Conservation (phyloP, 2,113 vertebrate species). For the Sorex fumeus region DNA sequence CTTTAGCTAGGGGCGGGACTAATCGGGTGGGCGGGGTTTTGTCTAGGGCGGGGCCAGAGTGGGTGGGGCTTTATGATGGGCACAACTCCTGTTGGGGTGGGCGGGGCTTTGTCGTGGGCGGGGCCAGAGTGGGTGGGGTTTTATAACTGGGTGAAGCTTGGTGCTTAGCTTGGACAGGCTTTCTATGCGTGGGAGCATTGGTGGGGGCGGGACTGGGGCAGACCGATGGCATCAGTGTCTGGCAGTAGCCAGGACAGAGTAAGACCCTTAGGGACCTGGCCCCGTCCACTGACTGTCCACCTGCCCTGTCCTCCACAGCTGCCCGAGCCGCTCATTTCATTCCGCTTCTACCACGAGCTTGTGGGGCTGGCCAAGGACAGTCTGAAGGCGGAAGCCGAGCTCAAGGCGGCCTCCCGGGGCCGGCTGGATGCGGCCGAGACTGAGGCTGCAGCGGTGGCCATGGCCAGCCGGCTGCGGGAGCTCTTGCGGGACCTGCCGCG, state of each 20-base stretch:
- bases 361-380: slow-evolving; percentile 98
- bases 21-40: too few relatives aligned
- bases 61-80: neutral
- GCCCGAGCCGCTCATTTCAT: slow-evolving; percentile 96
- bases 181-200: neutral
- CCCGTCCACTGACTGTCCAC: too few relatives aligned
- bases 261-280: too few relatives aligned
- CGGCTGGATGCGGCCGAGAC: slow-evolving; percentile 86
- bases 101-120: too few relatives aligned
- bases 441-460: slow-evolving; percentile 85
- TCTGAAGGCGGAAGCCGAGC: slow-evolving; percentile 88
- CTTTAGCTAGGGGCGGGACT: neutral
- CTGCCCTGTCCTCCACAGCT: slow-evolving; percentile 86
- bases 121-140: neutral
- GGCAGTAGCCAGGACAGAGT: too few relatives aligned
- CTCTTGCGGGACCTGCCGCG: slow-evolving; percentile 92
- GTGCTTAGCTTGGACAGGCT: too few relatives aligned
- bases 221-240: too few relatives aligned
- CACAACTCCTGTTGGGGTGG: accelerated
- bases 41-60: too few relatives aligned
- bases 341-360: slow-evolving; percentile 94
- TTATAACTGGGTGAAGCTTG: too few relatives aligned
- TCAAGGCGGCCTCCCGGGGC: slow-evolving; percentile 83
- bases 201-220: neutral
- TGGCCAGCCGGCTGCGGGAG: slow-evolving; percentile 92